Evolutionary conservation across 2,888 invertebrate genomes (phyloP).

Genomic region (Nasonovia ribisnigri): DNA sequence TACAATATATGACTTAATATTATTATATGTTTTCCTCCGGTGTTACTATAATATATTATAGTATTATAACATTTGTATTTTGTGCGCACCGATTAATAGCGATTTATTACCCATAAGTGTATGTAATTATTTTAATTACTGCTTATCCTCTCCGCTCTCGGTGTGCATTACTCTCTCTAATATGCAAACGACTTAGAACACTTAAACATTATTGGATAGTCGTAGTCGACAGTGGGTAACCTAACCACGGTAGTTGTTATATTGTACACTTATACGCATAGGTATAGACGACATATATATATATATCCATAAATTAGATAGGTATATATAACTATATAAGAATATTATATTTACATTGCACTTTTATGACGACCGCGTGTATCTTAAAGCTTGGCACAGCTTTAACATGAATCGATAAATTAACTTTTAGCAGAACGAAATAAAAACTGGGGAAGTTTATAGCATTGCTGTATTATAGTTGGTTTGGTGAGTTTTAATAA

Average conservation of each 20-base stretch:
- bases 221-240: not conserved
- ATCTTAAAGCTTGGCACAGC: not conserved
- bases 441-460: not conserved
- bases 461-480: not conserved
- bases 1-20: not conserved
- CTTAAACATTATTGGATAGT: not conserved
- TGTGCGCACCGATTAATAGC: constrained; percentile 24
- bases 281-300: not conserved
- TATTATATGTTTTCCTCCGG: constrained; percentile 16
- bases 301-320: not conserved
- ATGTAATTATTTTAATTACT: constrained; percentile 42
- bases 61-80: constrained; percentile 4
- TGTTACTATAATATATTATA: not conserved
- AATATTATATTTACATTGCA: not conserved
- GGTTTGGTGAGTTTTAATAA: no score
- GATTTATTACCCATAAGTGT: constrained; percentile 24
- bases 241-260: not conserved
- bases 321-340: not conserved
- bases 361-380: not conserved
- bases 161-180: constrained; percentile 20
- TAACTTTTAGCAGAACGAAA: not conserved
- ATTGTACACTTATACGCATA: not conserved
- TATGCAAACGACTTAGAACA: not conserved
- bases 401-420: not conserved
- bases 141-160: not conserved